Evolutionary conservation across 2,888 invertebrate species (phyloP), one percentile per base, ranked within the genome.

Genomic region (Ashinkailepas kermadecensis): DNA sequence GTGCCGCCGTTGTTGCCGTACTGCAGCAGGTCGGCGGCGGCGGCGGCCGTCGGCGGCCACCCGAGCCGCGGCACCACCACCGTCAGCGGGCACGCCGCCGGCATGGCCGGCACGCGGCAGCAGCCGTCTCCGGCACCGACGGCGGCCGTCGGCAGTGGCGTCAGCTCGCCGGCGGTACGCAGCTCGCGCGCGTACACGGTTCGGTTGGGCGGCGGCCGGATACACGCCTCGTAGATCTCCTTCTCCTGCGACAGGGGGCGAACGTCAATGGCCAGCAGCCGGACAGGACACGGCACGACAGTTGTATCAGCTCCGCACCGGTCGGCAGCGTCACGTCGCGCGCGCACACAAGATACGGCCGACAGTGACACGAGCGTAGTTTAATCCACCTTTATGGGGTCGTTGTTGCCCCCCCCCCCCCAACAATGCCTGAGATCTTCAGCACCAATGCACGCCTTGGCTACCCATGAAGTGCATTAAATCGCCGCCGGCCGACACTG

Each of bases 171-270:
- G 65, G 23, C 65, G 65, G 74, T 74, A 12, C 56, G 18, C 74
- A 74, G 74, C 18, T 74, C 74, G 18, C 74, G 74, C 54, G 74
- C 54, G 74, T 74, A 56, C 74, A 74, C 74, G 9, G 74, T 74
- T 21, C 74, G 74, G 74, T 74, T 74, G 18, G 74, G 74, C 54
- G 74, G 74, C 74, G 74, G 74, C 56, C 74, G 74, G 54, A 74
- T 74, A 23, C 74, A 74, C 10, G 74, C 74, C 74, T 74, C 74
- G 74, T 54, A 56, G 9, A 74, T 74, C 74, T 74, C 74, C 74
- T 56, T 74, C 56, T 74, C 74, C 74, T 74, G 74, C 15, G 18
- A 21, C 39, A 39, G 39, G 39, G 39, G 39, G 39, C 39, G 39
- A 39, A 4, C 39, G 39, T 39, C 39, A 39, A 39, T 39, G 39